Base-by-base conservation (phyloP, 2,888 invertebrate genomes). In the Napeogenes sylphis region DNA sequence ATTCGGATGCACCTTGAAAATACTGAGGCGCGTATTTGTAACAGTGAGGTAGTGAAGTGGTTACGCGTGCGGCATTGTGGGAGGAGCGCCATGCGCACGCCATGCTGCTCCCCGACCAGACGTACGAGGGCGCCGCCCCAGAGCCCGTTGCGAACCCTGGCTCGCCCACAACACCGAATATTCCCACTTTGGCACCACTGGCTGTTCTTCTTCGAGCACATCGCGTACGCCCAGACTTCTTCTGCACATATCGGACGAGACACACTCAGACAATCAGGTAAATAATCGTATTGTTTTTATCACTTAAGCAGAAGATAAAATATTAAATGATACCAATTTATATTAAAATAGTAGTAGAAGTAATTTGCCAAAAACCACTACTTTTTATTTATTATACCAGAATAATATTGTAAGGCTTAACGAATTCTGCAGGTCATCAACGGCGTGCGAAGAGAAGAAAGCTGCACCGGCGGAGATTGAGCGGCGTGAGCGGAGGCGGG, bases 51-150 rank as follows among this genome's bases (percentile, higher is more conserved):
- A 59, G 64, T 56, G 69, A 58, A 67, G 45, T 60, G 53, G 54
- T 62, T 42, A 59, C 32, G 54, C 35, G 62, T 45, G 55, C 35
- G 59, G 58, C 65, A 61, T 67, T 58, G 66, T 58, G 59, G 63
- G 68, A 68, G 62, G 67, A 68, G 74, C 70, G 72, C 67, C 60
- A 73, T 71, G 77, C 74, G 68, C 65, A 74, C 73, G 79, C 64
- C 97, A 98, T 92, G 94, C 92, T 95, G 90, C 92, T 94, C 87
- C 95, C 95, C 74, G 95, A 95, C 90, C 94, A 95, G 91, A 95
- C 94, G 75, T 95, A 95, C 91, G 95, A 95, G 89, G 92, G 66
- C 84, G 71, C 51, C 21, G 51, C 92, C 91, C 92, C 81, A 89
- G 91, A 64, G 56, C 58, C 63, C 63, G 58, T 14, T 38, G 93